Conservation (phyloP, 2,797 vertebrate genomes). For the Eptatretus atami region DNA sequence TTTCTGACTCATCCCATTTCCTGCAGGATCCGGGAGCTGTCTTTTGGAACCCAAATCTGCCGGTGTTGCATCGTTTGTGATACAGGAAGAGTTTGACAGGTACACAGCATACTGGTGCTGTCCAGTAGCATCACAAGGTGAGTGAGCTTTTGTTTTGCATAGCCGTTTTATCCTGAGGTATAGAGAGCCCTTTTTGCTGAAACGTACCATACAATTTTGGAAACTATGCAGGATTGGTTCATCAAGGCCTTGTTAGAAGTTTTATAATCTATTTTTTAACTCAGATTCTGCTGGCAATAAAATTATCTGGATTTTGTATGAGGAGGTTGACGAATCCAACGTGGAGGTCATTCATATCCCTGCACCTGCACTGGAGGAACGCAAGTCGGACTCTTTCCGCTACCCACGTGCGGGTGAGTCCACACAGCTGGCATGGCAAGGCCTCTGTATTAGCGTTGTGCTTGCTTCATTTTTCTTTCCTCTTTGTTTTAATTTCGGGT, state of each 20-base stretch:
- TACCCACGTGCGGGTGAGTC: conserved; percentile 59
- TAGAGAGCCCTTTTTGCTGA: not conserved
- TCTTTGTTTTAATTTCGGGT: conserved; percentile 19
- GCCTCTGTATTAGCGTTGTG: not conserved
- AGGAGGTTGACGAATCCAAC: conserved; percentile 81
- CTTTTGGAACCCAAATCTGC: conserved; percentile 73
- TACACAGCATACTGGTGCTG: conserved; percentile 97
- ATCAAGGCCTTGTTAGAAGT: no score
- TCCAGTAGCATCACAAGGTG: conserved; percentile 45
- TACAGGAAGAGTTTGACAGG: conserved; percentile 90
- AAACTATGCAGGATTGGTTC: not conserved
- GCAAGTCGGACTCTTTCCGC: conserved; percentile 75
- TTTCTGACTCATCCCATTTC: not conserved
- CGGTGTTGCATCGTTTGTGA: conserved; percentile 82
- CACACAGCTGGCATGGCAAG: no score
- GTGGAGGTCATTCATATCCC: conserved; percentile 89
- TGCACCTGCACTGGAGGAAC: conserved; percentile 63
- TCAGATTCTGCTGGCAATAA: conserved; percentile 3
- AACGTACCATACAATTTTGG: not conserved
- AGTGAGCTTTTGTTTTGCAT: conserved; percentile 1
- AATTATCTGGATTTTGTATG: conserved; percentile 34
- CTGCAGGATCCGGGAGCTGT: conserved; percentile 36
- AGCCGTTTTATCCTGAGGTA: not conserved
- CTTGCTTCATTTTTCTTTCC: conserved; percentile 7
- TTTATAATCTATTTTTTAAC: no score